phyloP scores from a whole-genome alignment of 2,797 vertebrate genomes.

The Trichosurus vulpecula region DNA sequence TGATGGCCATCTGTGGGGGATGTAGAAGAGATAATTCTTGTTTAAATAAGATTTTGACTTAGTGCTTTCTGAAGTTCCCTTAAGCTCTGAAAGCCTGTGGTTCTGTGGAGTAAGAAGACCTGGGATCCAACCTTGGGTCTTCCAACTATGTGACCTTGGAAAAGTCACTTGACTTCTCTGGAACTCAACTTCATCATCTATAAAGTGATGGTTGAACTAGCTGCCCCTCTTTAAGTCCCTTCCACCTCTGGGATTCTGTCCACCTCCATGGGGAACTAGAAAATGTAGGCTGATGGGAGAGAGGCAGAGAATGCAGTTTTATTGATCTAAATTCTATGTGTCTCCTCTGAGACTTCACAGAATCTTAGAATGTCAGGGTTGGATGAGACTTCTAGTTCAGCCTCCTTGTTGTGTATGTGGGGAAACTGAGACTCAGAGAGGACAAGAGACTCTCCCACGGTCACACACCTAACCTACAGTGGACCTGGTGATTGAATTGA shows the following conservation, averaged over 20 bases:
- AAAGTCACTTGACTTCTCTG: neutral
- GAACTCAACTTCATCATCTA: neutral
- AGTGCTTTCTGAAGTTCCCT: neutral
- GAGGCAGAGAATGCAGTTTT: neutral
- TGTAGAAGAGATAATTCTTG: neutral
- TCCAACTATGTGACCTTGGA: neutral
- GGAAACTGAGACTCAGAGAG: neutral
- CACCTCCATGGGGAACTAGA: neutral
- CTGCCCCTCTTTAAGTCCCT: neutral
- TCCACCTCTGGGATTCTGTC: neutral
- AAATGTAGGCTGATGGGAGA: neutral
- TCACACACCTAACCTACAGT: neutral
- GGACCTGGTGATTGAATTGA: neutral
- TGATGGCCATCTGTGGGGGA: neutral
- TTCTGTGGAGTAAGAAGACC: conserved; percentile 35
- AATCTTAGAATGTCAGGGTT: neutral
- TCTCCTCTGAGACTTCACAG: neutral
- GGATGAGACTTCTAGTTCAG: neutral
- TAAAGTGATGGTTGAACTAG: neutral
- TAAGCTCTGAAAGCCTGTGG: conserved; percentile 76
- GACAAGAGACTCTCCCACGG: neutral
- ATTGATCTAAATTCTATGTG: neutral
- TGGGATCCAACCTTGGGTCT: neutral
- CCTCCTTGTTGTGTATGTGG: neutral
- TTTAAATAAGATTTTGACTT: neutral